phyloP scores from a whole-genome alignment of 2,888 invertebrate genomes.

The Apomyelois bistriatella region DNA sequence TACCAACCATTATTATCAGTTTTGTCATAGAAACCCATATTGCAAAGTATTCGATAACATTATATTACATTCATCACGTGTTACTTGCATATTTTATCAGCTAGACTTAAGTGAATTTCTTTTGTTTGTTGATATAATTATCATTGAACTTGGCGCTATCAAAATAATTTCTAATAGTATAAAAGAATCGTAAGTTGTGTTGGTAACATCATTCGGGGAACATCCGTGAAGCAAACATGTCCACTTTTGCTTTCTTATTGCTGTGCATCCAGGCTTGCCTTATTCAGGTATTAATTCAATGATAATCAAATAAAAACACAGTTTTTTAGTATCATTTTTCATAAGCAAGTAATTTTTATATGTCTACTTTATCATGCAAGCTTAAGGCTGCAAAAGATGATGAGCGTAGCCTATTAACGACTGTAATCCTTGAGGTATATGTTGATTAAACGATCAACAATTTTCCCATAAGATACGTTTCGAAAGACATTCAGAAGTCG shows the following conservation, averaged over 20 bases:
- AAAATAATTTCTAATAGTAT: background rate
- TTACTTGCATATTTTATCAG: background rate
- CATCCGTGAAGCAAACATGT: conserved; percentile 26
- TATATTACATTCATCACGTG: background rate
- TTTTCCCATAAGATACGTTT: too few relatives aligned
- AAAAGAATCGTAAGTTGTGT: background rate
- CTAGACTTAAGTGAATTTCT: background rate
- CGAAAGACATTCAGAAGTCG: too few relatives aligned
- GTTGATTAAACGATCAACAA: too few relatives aligned
- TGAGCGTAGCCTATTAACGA: too few relatives aligned
- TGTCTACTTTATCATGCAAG: too few relatives aligned
- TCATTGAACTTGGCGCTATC: too few relatives aligned
- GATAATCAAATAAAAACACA: too few relatives aligned
- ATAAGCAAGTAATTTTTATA: too few relatives aligned
- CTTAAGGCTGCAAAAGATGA: too few relatives aligned
- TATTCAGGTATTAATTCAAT: conserved; percentile 30
- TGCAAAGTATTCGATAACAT: background rate
- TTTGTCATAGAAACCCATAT: conserved; percentile 4
- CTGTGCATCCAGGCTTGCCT: conserved; percentile 44
- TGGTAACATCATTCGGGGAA: background rate
- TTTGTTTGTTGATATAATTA: background rate
- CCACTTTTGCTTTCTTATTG: conserved; percentile 31
- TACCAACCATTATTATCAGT: background rate
- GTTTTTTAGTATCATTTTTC: too few relatives aligned
- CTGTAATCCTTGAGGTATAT: too few relatives aligned